These are phyloP conservation scores for Chrysopa pallens DNA, from an alignment of 1,140 invertebrate species.

Conservation along the genomic window DNA sequence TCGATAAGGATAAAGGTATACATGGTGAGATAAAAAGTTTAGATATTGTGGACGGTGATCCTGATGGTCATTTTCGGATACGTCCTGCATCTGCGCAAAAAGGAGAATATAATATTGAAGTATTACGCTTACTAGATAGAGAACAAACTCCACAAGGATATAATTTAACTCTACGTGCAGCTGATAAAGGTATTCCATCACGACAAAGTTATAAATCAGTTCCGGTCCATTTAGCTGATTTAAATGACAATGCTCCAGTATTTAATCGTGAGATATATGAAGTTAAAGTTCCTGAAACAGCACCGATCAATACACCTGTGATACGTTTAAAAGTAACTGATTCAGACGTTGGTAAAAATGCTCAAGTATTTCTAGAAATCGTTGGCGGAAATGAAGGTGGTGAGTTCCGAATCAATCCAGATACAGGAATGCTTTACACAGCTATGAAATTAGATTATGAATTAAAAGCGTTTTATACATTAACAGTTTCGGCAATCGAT, in stretches of 20 bases:
- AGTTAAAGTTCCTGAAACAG: conserved; percentile 71
- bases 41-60: conserved; percentile 78
- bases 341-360: conserved; percentile 63
- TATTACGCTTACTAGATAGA: conserved; percentile 56
- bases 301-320: conserved; percentile 73
- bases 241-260: conserved; percentile 71
- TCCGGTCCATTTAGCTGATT: conserved; percentile 56
- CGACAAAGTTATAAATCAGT: conserved; percentile 54
- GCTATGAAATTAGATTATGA: conserved; percentile 74
- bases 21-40: conserved; percentile 68
- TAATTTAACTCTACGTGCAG: conserved; percentile 70
- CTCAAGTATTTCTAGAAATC: conserved; percentile 70
- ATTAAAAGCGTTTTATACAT: conserved; percentile 66
- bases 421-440: conserved; percentile 80
- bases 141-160: conserved; percentile 60
- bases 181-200: conserved; percentile 65
- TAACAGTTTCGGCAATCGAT: conserved; percentile 82
- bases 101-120: conserved; percentile 58
- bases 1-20: conserved; percentile 62
- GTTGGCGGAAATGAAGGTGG: conserved; percentile 81
- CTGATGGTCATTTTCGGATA: conserved; percentile 70
- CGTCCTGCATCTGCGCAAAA: conserved; percentile 29
- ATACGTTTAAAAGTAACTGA: conserved; percentile 74
- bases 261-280: conserved; percentile 81
- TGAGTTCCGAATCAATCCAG: conserved; percentile 71